A percentile compares a stretch with the other conserved stretches of the same genome.
Conservation (phyloP, 2,888 invertebrate species). For the Shargacucullia verbasci region DNA sequence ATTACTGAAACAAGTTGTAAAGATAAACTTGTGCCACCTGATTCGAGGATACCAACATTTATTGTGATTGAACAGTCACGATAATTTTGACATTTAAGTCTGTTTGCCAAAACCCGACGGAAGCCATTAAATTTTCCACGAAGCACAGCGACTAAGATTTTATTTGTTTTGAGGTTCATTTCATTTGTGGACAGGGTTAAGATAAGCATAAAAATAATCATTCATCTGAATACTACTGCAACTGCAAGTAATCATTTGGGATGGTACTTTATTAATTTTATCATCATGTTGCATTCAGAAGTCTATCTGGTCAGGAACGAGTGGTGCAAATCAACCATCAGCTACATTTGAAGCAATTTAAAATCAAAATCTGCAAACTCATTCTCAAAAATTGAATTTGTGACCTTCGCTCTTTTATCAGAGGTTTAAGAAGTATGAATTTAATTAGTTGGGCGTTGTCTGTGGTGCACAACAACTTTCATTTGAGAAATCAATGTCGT, state of each 20-base stretch:
- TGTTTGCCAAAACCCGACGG: conserved; percentile 39
- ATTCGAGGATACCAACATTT: conserved; percentile 15
- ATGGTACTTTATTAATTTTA: conserved; percentile 17
- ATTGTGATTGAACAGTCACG: conserved; percentile 12
- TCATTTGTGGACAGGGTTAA: too few species aligned
- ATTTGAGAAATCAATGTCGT: conserved; percentile 68
- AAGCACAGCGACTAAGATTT: conserved; percentile 25
- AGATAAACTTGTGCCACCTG: neutral
- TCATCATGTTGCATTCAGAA: conserved; percentile 21
- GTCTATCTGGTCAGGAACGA: conserved; percentile 15
- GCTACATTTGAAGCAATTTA: conserved; percentile 40
- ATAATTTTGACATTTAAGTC: conserved; percentile 23
- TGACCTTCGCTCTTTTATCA: conserved; percentile 68
- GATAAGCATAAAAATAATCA: conserved; percentile 41
- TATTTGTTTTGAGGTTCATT: too few species aligned
- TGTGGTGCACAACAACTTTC: conserved; percentile 64
- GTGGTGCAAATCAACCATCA: conserved; percentile 33
- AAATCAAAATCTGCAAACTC: conserved; percentile 62
- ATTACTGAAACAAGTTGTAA: conserved; percentile 4
- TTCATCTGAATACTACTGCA: conserved; percentile 20
- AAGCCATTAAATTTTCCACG: conserved; percentile 37
- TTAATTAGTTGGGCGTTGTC: conserved; percentile 61
- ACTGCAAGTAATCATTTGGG: conserved; percentile 8
- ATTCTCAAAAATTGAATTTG: conserved; percentile 67
- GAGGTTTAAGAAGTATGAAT: conserved; percentile 56